These are phyloP conservation scores for Tenrec ecaudatus DNA, from an alignment of 2,113 vertebrate species.

Conservation along the genomic window DNA sequence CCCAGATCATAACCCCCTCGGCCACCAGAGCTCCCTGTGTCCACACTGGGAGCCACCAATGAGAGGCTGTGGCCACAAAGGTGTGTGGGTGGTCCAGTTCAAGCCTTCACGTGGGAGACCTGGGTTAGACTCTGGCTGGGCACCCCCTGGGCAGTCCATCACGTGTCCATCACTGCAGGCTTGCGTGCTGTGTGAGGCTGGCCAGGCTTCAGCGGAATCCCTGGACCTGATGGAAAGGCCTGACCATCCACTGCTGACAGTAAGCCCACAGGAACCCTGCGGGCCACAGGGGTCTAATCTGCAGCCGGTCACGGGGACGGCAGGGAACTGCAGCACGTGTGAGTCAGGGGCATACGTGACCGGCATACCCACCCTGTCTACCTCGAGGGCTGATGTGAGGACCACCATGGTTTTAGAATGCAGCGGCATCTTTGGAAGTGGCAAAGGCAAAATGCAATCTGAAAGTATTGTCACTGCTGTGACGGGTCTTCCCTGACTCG, in stretches of 20 bases:
- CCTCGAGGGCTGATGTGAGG: background rate
- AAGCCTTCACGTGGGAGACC: background rate
- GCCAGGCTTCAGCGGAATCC: background rate
- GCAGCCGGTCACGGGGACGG: background rate
- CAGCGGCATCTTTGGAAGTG: background rate
- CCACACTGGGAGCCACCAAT: background rate
- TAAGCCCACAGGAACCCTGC: background rate
- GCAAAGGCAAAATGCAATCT: background rate
- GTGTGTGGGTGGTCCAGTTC: background rate
- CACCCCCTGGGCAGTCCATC: background rate
- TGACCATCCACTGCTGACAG: background rate
- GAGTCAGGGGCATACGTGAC: background rate
- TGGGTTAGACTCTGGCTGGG: background rate
- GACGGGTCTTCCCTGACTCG: background rate
- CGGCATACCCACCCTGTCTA: background rate
- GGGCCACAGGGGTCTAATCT: background rate
- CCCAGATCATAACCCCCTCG: too few species aligned
- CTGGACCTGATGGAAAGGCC: background rate
- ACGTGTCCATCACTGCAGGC: background rate
- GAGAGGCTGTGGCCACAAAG: background rate
- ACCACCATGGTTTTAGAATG: background rate
- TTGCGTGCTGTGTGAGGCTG: background rate
- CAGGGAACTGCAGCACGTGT: background rate
- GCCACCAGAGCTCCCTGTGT: background rate
- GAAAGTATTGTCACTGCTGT: too few species aligned